These are phyloP conservation scores for Athetis lepigone DNA, from an alignment of 2,888 invertebrate species.

Conservation along the genomic window DNA sequence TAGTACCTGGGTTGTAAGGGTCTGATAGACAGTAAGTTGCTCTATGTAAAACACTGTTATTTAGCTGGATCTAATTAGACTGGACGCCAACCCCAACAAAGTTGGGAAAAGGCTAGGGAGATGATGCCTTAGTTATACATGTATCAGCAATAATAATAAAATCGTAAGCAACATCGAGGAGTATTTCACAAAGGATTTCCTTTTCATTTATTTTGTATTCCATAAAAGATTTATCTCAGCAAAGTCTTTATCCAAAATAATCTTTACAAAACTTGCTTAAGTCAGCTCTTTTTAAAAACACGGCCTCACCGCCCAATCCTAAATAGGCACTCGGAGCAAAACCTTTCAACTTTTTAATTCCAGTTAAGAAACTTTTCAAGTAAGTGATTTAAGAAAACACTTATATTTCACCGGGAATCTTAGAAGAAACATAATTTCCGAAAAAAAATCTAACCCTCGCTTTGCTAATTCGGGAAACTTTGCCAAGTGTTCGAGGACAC, in stretches of 20 bases:
- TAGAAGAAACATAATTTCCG: constrained; percentile 55
- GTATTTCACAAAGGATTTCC: constrained; percentile 12
- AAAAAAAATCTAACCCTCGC: constrained; percentile 61
- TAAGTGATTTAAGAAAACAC: constrained; percentile 67
- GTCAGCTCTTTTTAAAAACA: constrained; percentile 51
- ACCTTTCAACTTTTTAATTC: constrained; percentile 66
- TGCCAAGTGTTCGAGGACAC: constrained; percentile 71
- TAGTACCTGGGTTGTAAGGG: too few relatives aligned
- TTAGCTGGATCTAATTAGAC: too few relatives aligned
- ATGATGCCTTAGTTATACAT: too few relatives aligned
- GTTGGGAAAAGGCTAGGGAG: too few relatives aligned
- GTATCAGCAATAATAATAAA: not conserved
- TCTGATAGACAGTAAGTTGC: too few relatives aligned
- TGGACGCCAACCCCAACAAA: too few relatives aligned
- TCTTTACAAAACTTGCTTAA: constrained; percentile 55
- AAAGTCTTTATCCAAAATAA: constrained; percentile 53
- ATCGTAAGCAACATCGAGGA: not conserved
- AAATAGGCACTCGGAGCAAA: constrained; percentile 60
- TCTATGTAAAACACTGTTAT: too few relatives aligned
- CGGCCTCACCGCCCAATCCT: constrained; percentile 46
- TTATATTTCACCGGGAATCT: constrained; percentile 63
- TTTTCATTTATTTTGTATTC: constrained; percentile 32
- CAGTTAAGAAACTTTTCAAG: constrained; percentile 61
- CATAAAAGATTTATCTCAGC: constrained; percentile 38
- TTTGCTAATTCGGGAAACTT: constrained; percentile 75